phyloP scores from a whole-genome alignment of 2,888 invertebrate species.

The Euclidia mi region DNA sequence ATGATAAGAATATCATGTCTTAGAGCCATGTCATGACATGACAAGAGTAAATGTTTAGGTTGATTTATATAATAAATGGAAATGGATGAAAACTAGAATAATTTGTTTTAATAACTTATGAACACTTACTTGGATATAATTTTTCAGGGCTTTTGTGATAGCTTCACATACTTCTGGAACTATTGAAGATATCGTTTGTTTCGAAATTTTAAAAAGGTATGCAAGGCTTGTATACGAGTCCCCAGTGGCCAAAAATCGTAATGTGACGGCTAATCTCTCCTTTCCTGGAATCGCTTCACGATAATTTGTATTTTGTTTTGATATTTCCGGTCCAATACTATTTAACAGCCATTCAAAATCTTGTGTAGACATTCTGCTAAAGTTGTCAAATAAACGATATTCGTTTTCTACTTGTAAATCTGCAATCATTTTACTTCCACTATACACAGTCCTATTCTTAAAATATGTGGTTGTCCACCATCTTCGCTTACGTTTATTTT shows the following conservation, averaged over 20 bases:
- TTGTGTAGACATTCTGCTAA: neutral
- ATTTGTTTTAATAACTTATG: no score
- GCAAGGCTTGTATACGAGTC: conserved; percentile 5
- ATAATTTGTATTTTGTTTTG: conserved; percentile 8
- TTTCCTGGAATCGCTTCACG: conserved; percentile 1
- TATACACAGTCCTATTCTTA: no score
- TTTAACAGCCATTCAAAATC: neutral
- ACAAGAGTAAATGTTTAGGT: no score
- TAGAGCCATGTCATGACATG: no score
- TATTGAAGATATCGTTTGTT: conserved; percentile 6
- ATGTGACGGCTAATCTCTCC: conserved; percentile 6
- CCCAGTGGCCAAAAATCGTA: conserved; percentile 7
- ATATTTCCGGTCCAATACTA: conserved; percentile 7
- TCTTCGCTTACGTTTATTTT: no score
- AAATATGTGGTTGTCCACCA: no score
- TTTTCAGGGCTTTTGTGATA: conserved; percentile 2
- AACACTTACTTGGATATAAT: no score
- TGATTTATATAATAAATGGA: no score
- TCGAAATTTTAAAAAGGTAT: conserved; percentile 5
- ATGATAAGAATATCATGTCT: no score
- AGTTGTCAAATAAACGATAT: neutral
- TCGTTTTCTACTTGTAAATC: no score
- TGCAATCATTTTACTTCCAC: no score
- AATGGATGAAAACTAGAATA: no score
- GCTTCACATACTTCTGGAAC: conserved; percentile 6